phyloP scores from a whole-genome alignment of 2,797 vertebrate genomes.

The Urocyon cinereoargenteus region DNA sequence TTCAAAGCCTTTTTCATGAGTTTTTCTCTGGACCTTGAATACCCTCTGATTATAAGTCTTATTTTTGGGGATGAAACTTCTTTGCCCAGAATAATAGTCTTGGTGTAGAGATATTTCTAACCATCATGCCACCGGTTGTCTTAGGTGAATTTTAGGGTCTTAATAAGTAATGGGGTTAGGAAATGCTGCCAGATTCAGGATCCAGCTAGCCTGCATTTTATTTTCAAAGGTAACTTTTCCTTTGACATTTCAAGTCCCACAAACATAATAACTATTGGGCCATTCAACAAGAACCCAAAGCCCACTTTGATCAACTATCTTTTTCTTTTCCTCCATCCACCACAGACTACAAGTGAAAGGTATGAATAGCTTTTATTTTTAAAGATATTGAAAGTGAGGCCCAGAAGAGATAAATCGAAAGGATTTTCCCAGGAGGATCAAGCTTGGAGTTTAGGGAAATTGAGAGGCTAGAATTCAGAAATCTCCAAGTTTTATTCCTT shows the following conservation, averaged over 20 bases:
- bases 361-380: neutral
- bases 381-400: neutral
- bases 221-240: conserved; percentile 36
- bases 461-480: neutral
- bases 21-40: conserved; percentile 38
- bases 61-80: neutral
- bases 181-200: conserved; percentile 25
- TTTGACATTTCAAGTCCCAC: neutral
- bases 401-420: neutral
- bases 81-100: conserved; percentile 37
- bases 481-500: neutral
- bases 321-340: neutral
- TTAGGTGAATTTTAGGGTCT: conserved; percentile 41
- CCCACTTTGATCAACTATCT: neutral
- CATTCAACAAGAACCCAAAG: conserved; percentile 10
- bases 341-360: neutral
- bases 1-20: neutral
- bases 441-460: neutral
- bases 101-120: neutral
- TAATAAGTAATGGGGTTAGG: neutral
- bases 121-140: neutral
- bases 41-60: neutral
- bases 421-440: conserved; percentile 8
- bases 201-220: neutral
- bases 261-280: neutral